phyloP scores from a whole-genome alignment of 2,888 invertebrate species.

The Oscheius sp. region DNA sequence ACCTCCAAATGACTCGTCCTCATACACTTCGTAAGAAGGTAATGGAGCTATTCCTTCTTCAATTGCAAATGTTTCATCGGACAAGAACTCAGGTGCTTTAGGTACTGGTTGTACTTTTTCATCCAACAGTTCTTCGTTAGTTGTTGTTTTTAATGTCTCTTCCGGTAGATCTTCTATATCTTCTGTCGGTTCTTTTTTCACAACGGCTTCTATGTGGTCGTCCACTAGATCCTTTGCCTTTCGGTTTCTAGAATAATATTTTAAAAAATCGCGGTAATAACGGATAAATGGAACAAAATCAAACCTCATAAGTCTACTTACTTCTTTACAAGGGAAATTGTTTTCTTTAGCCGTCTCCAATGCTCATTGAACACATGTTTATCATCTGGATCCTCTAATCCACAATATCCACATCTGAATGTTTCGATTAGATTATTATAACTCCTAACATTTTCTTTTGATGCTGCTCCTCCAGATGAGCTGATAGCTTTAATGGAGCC shows the following conservation, averaged over 20 bases:
- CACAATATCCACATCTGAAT: constrained; percentile 47
- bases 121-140: background rate
- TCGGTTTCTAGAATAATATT: background rate
- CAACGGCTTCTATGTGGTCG: too few relatives aligned
- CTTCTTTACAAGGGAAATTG: constrained; percentile 21
- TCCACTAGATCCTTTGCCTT: background rate
- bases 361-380: constrained; percentile 33
- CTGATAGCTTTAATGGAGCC: constrained; percentile 3
- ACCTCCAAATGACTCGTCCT: background rate
- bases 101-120: background rate
- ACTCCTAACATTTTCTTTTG: constrained; percentile 1
- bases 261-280: background rate
- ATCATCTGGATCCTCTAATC: constrained; percentile 28
- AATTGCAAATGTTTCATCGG: background rate
- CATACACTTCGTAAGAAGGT: background rate
- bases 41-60: background rate
- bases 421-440: background rate
- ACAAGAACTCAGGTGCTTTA: background rate
- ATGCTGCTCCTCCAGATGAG: constrained; percentile 18
- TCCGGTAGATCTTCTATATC: too few relatives aligned
- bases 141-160: too few relatives aligned
- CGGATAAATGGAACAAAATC: too few relatives aligned
- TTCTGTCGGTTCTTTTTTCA: too few relatives aligned
- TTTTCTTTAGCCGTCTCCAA: constrained; percentile 36
- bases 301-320: background rate